A percentile compares a stretch with the other conserved stretches of the same genome.
Conservation (phyloP, 1,140 invertebrate species). For the Caenorhabditis remanei region DNA sequence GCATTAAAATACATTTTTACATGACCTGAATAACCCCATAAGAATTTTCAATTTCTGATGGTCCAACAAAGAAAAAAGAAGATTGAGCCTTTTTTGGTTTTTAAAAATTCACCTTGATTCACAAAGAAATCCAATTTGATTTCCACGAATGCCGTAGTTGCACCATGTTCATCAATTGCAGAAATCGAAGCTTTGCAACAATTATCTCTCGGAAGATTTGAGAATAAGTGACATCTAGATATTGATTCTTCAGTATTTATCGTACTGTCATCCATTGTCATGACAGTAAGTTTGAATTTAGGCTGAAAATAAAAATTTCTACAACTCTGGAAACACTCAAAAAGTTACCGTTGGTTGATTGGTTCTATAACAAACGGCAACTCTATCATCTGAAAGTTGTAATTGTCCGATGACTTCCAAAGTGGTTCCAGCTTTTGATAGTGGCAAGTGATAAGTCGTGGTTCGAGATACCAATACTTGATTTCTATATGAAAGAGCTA, state of each 20-base stretch:
- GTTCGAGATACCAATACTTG: constrained; percentile 49
- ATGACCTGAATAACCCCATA: no score
- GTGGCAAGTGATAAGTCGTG: constrained; percentile 17
- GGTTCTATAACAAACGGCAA: constrained; percentile 57
- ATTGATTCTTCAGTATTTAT: constrained; percentile 23
- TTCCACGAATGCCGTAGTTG: constrained; percentile 26
- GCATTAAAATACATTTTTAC: no score
- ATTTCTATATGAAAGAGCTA: constrained; percentile 56
- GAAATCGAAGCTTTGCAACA: constrained; percentile 42
- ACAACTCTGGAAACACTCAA: neutral
- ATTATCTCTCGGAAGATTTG: constrained; percentile 59
- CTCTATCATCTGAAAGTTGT: constrained; percentile 45
- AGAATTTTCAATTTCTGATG: no score
- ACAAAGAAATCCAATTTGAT: constrained; percentile 37
- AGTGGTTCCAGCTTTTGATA: neutral
- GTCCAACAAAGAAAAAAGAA: no score
- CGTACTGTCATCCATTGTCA: constrained; percentile 33
- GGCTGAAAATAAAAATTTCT: constrained; percentile 40
- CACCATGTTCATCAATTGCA: constrained; percentile 43
- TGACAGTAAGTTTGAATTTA: constrained; percentile 51
- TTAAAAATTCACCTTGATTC: constrained; percentile 7
- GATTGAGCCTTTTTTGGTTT: no score
- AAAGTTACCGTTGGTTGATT: constrained; percentile 16
- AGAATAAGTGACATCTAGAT: constrained; percentile 60
- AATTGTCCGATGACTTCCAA: constrained; percentile 48